Conservation (phyloP, 2,888 invertebrate genomes). For the Tipula lateralis region DNA sequence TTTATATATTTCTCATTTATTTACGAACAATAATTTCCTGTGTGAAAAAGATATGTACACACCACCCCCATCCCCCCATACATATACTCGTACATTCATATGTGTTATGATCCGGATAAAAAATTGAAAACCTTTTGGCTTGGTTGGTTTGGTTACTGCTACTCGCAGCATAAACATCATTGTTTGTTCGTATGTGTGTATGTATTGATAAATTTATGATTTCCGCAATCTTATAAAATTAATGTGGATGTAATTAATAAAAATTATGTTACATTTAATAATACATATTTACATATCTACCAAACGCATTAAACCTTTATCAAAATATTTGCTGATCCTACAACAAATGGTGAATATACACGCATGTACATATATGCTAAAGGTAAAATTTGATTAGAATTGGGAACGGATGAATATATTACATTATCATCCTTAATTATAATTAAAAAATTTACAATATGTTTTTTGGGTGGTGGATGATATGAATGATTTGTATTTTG, state of each 20-base stretch:
- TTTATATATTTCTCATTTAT: neutral
- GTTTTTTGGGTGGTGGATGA: too few relatives aligned
- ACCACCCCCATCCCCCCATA: neutral
- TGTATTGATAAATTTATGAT: constrained; percentile 19
- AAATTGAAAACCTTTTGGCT: neutral
- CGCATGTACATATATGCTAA: neutral
- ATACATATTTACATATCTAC: neutral
- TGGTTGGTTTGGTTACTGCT: neutral
- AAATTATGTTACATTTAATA: neutral
- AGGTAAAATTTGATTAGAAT: neutral
- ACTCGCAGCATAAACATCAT: neutral
- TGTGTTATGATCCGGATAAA: neutral
- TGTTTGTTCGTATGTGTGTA: neutral
- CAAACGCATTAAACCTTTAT: constrained; percentile 3
- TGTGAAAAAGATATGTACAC: neutral
- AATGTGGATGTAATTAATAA: constrained; percentile 1
- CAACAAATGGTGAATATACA: neutral
- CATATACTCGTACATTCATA: neutral
- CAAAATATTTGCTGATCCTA: neutral
- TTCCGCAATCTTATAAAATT: constrained; percentile 11
- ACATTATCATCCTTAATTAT: neutral
- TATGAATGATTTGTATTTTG: too few relatives aligned
- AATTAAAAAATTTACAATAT: too few relatives aligned
- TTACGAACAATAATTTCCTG: neutral
- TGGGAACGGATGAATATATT: neutral